Evolutionary conservation across 2,797 vertebrate genomes (phyloP).

Genomic region (Tokudaia tokunoshimensis): DNA sequence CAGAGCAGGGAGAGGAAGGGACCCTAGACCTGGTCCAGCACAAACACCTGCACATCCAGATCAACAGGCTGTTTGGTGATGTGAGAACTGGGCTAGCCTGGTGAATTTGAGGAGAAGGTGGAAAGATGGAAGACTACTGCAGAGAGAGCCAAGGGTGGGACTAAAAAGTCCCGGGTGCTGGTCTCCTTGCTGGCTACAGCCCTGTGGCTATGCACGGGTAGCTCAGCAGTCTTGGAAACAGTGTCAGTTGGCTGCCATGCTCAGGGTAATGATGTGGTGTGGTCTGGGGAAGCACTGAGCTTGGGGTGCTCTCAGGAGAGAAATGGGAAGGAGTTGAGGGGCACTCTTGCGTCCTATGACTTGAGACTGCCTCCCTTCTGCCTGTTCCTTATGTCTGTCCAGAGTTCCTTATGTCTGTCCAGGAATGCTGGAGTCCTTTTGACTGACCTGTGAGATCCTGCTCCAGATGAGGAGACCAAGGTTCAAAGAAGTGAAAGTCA

Average conservation of each 20-base stretch:
- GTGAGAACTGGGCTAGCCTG: background rate
- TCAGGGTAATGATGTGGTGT: background rate
- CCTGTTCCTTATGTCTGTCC: too few relatives aligned
- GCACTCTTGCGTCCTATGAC: background rate
- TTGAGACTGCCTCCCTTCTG: background rate
- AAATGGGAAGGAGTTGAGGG: background rate
- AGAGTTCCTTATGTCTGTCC: background rate
- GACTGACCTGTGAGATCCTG: background rate
- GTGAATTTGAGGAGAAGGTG: fast-evolving
- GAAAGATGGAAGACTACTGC: background rate
- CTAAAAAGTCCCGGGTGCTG: background rate
- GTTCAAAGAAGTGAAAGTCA: background rate
- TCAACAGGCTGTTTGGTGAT: background rate
- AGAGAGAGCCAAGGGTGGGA: background rate
- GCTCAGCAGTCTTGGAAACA: background rate
- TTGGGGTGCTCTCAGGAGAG: background rate
- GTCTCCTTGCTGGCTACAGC: background rate
- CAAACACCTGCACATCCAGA: background rate
- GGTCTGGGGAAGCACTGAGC: background rate
- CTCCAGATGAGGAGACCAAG: background rate
- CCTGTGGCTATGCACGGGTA: background rate
- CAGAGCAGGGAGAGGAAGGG: background rate
- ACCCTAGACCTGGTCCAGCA: background rate
- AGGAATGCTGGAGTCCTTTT: background rate
- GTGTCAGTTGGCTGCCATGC: background rate